phyloP scores from a whole-genome alignment of 2,797 vertebrate genomes.

The Ammospiza maritima region DNA sequence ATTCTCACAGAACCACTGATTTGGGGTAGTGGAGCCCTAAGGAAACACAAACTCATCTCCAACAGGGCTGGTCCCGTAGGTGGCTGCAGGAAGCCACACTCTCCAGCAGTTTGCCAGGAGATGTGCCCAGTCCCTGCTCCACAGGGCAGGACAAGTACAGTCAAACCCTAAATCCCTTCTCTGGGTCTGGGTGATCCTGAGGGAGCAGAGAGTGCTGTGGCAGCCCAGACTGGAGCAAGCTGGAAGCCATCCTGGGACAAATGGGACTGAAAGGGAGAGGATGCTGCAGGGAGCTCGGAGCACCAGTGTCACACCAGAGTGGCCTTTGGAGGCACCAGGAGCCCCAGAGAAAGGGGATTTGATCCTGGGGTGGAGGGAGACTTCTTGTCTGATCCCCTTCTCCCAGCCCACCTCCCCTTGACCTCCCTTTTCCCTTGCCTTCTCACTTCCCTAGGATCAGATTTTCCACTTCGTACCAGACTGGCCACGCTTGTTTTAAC shows the following conservation, averaged over 20 bases:
- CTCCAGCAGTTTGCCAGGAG: background rate
- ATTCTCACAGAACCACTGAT: background rate
- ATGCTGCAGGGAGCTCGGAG: background rate
- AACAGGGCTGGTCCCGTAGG: accelerated
- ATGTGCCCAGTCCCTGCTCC: background rate
- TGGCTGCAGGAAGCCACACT: background rate
- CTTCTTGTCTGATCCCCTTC: background rate
- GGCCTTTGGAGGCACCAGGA: background rate
- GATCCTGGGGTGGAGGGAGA: background rate
- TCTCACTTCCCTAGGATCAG: constrained; percentile 36
- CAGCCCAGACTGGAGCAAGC: background rate
- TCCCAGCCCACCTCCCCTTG: constrained; percentile 25
- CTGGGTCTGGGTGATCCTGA: accelerated
- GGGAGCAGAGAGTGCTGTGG: accelerated
- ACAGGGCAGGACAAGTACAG: accelerated
- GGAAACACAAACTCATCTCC: background rate
- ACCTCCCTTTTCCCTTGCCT: constrained; percentile 41
- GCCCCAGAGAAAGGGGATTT: background rate
- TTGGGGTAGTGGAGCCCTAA: background rate
- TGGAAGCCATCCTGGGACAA: background rate
- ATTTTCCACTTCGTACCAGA: constrained; percentile 66
- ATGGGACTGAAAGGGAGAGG: background rate
- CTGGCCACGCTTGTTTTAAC: constrained; percentile 68
- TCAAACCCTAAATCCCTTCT: background rate
- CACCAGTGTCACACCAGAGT: background rate